phyloP scores from a whole-genome alignment of 2,797 vertebrate species.

The Argya squamiceps region DNA sequence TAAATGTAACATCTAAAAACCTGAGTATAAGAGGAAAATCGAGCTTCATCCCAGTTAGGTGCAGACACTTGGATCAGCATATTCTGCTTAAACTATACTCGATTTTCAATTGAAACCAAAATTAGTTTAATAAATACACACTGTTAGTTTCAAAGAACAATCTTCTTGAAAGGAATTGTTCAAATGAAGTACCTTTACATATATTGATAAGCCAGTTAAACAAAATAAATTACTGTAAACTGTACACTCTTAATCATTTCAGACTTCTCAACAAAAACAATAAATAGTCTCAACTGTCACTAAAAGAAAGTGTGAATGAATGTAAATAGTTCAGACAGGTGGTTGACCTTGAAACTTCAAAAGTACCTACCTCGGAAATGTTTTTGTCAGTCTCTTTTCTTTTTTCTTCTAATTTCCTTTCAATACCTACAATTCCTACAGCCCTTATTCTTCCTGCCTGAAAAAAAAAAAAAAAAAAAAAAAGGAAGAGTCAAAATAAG shows the following conservation, averaged over 20 bases:
- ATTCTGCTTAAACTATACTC: neutral
- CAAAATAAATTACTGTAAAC: neutral
- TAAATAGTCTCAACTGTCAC: neutral
- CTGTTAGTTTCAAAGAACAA: neutral
- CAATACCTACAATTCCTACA: conserved; percentile 96
- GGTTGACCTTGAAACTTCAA: neutral
- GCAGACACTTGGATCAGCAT: neutral
- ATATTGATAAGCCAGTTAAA: neutral
- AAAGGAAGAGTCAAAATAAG: conserved; percentile 40
- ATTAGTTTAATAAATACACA: neutral
- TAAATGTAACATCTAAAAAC: neutral
- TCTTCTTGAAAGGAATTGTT: neutral
- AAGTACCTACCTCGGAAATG: conserved; percentile 91
- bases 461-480: conserved; percentile 24
- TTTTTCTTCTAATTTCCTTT: conserved; percentile 96
- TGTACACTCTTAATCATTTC: neutral
- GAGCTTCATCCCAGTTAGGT: neutral
- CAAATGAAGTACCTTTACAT: neutral
- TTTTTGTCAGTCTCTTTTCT: conserved; percentile 99
- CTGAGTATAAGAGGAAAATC: neutral
- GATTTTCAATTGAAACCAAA: neutral
- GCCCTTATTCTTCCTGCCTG: conserved; percentile 95
- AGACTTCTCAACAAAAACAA: neutral
- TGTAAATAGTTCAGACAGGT: neutral
- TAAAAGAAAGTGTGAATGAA: conserved; percentile 18